Base-by-base conservation (phyloP, 2,797 vertebrate genomes). In the Lutjanus campechanus region DNA sequence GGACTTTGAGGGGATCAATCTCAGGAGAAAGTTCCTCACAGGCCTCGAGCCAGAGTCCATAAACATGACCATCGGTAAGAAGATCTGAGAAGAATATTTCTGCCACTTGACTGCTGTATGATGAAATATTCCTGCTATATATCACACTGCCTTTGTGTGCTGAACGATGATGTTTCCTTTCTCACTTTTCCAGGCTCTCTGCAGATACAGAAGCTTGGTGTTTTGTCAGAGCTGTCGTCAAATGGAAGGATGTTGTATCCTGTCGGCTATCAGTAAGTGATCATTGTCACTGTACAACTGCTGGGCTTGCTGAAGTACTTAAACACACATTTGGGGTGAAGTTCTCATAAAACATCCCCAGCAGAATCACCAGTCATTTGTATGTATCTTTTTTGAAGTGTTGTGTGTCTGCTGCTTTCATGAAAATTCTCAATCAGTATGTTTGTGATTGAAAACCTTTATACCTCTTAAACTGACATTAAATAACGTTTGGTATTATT, bases 1-100 rank as follows among this genome's bases (percentile, higher is more conserved):
- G 44, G 97, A 98, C 91, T 98, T 98, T 53, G 97, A 98, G 50
- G 97, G 97, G 15, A 97, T 98, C 91, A 97, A 95, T 83, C 96
- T 98, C 43, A 97, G 95, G 71, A 95, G 96, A 82, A 98, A 98
- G 89, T 98, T 98, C 84, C 95, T 97, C 85, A 97, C 96, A 12
- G 97, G 97, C 53, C 92, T 98, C 20, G 97, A 98, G 77, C 97
- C 97, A 16, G 97, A 98, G 74, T 92, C 93, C 56, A 96, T 98
- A 83, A 96, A 96, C 63, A 96, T 98, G 93, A 96, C 97, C 86
- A 98, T 98, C 49, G 97, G 97, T 98, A 93, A 94, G 94, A 73
- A 47, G 43, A 47, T 49, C 8, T 11, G 25, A 2, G 1, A 56
- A 16, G 6, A 40, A 55, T 7, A 19, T 55, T 11, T 56, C 49